Base-by-base conservation (phyloP, 2,888 invertebrate species). In the Coleophora flavipennella region DNA sequence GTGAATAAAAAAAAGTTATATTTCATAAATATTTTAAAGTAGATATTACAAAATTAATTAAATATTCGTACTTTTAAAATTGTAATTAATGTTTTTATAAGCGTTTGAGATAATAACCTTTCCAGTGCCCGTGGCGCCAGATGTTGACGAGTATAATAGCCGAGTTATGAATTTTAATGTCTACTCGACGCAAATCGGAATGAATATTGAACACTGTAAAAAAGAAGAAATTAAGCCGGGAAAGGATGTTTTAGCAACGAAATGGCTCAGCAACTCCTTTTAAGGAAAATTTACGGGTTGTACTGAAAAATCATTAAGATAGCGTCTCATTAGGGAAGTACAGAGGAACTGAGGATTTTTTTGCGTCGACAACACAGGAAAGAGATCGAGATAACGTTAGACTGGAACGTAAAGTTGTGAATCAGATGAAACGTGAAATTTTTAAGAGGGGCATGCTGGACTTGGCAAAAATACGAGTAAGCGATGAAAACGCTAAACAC, bases 101-200 rank as follows among this genome's bases (percentile, higher is more conserved):
- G 63, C 71, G 62, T 67, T 71, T 59, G 51, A 68, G 69, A 70
- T 69, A 65, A 72, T 71, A 74, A 68, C 65, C 62, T 64, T 62
- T 55, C 10, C 62, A 59, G 65, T 57, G 59, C 10, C 62, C 59
- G 65, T 57, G 59, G 70, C 70, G 70, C 69, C 80, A 79, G 78
- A 74, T 81, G 79, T 71, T 77, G 73, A 73, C 67, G 69, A 69
- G 67, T 67, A 64, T 75, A 70, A 78, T 71, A 68, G 72, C 70
- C 53, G 55, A 69, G 72, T 71, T 75, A 77, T 81, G 78, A 81
- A 80, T 80, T 78, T 76, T 74, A 76, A 78, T 75, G 67, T 67
- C 65, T 64, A 54, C 68, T 67, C 66, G 51, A 59, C 67, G 67
- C 71, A 75, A 75, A 77, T 73, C 69, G 47, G 57, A 69, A 76